Percentiles rank a stretch among this genome's conserved stretches.
Evolutionary conservation across 1,140 invertebrate genomes (phyloP).

Genomic region (Apis laboriosa): DNA sequence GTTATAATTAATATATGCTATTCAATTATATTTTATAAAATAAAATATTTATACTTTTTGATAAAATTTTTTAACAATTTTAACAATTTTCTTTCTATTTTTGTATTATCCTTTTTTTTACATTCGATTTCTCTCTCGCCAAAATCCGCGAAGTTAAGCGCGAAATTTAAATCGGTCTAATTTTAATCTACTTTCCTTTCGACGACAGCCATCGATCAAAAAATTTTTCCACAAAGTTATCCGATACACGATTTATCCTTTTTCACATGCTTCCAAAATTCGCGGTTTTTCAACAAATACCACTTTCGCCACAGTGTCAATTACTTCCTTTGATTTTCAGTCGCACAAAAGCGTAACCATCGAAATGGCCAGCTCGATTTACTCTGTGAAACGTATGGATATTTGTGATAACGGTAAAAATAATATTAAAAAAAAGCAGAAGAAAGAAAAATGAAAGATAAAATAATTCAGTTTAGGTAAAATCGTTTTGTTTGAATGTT

Average conservation of each 20-base stretch:
- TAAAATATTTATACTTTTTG: no score
- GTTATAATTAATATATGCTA: no score
- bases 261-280: neutral
- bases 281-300: neutral
- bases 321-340: neutral
- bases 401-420: neutral
- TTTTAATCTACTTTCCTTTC: neutral
- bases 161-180: neutral
- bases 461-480: neutral
- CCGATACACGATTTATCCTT: neutral
- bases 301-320: neutral
- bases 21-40: no score
- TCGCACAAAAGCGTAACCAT: neutral
- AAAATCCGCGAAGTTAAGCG: no score
- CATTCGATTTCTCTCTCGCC: no score
- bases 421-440: neutral
- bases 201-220: neutral
- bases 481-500: neutral
- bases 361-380: neutral
- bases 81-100: no score
- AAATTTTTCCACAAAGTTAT: neutral
- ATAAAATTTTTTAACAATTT: no score
- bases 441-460: neutral
- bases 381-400: neutral
- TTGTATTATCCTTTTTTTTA: no score